Evolutionary conservation across 2,113 vertebrate genomes (phyloP), one percentile per base, ranked within the genome.

Genomic region (Glaucidium brasilianum): DNA sequence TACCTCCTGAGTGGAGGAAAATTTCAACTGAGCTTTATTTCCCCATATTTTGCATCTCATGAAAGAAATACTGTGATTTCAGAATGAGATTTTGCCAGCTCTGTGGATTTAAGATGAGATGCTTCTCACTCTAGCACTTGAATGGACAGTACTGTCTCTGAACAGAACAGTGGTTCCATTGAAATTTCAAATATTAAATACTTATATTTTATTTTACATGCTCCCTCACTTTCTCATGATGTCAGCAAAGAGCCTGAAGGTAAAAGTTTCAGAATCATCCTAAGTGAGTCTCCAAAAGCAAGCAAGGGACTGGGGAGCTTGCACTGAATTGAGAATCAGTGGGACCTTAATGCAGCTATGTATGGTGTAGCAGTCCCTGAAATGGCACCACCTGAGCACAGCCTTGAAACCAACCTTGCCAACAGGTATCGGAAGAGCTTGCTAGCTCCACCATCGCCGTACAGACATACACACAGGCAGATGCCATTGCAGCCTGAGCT

Each of bases 11-110:
- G 27, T 7, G 43, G 35, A 75, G 27, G 39, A 68, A 63, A 72
- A 56, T 34, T 97, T 92, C 26, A 12, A 52, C 85, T 47, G 35
- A 79, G 60, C 58, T 97, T 97, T 82, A 92, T 83, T 96, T 92
- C 34, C 35, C 76, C 16, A 3, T 37, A 43, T 96, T 96, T 95
- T 66, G 26, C 67, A 53, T 73, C 66, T 74, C 67, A 37, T 68
- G 60, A 91, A 94, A 85, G 59, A 80, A 75, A 52, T 43, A 35
- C 3, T 72, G 10, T 58, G 68, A 63, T 92, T 92, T 88, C 83
- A 85, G 17, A 86, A 74, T 21, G 52, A 85, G 93, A 76, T 97
- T 96, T 95, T 94, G 47, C 92, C 69, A 64, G 77, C 35, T 92
- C 50, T 60, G 22, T 87, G 49, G 45, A 23, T 76, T 89, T 94